A percentile compares a stretch with the other conserved stretches of the same genome.
phyloP scores from a whole-genome alignment of 2,888 invertebrate genomes.

The Acleris emargana region DNA sequence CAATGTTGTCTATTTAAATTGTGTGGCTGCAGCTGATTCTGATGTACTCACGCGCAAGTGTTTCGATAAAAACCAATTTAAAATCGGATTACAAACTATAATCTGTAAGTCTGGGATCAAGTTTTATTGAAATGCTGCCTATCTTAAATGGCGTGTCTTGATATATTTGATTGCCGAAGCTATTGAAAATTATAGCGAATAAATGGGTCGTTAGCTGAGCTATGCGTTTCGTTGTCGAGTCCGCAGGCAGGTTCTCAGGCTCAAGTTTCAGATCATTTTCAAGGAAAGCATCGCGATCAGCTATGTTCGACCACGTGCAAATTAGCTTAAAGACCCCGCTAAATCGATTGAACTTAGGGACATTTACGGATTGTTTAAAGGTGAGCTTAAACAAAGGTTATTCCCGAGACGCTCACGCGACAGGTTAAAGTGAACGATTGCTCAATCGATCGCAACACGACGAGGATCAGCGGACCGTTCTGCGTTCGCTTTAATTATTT shows the following conservation, averaged over 20 bases:
- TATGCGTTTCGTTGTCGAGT: slow-evolving; percentile 15
- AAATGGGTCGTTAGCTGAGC: slow-evolving; percentile 10
- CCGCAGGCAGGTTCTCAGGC: slow-evolving; percentile 27
- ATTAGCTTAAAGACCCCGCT: not conserved
- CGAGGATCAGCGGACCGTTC: slow-evolving; percentile 30
- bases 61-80: slow-evolving; percentile 15
- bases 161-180: slow-evolving; percentile 23
- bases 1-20: slow-evolving; percentile 35
- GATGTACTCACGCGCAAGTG: slow-evolving; percentile 6
- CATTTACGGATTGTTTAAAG: not conserved
- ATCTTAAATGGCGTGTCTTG: slow-evolving; percentile 14
- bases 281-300: slow-evolving; percentile 12
- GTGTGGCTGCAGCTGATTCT: slow-evolving; percentile 37
- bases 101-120: not conserved
- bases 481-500: slow-evolving; percentile 31
- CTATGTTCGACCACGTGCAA: not conserved
- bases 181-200: slow-evolving; percentile 26
- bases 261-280: slow-evolving; percentile 16
- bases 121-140: slow-evolving; percentile 3
- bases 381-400: slow-evolving; percentile 27
- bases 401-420: slow-evolving; percentile 13
- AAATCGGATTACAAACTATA: slow-evolving; percentile 16
- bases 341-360: slow-evolving; percentile 1
- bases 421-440: slow-evolving; percentile 26
- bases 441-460: slow-evolving; percentile 32